A percentile compares a stretch with the other conserved stretches of the same genome.
These are phyloP conservation scores for Anoplopoma fimbria DNA, from an alignment of 2,113 vertebrate genomes.

Conservation along the genomic window DNA sequence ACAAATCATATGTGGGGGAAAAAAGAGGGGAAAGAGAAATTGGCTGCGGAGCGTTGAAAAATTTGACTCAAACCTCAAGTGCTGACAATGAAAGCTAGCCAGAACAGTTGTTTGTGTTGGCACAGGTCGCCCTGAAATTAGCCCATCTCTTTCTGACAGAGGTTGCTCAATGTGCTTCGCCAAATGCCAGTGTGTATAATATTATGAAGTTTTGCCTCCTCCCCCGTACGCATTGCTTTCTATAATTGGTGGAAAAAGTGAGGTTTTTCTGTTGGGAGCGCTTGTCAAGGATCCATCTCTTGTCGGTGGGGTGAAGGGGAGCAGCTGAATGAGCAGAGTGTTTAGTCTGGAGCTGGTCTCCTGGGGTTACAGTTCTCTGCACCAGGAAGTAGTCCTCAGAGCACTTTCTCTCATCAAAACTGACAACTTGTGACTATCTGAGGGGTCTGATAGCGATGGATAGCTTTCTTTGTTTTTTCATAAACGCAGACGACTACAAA, in stretches of 20 bases:
- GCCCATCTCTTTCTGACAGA: slow-evolving; percentile 86
- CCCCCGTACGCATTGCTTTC: slow-evolving; percentile 70
- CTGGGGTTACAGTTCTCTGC: slow-evolving; percentile 86
- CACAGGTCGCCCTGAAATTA: slow-evolving; percentile 86
- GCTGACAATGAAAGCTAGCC: slow-evolving; percentile 86
- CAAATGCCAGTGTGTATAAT: slow-evolving; percentile 86
- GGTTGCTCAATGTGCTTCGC: slow-evolving; percentile 81
- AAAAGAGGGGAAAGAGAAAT: slow-evolving; percentile 74
- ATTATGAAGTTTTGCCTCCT: slow-evolving; percentile 81
- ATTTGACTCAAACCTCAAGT: slow-evolving; percentile 84
- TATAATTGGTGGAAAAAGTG: slow-evolving; percentile 92
- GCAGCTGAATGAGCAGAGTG: slow-evolving; percentile 91
- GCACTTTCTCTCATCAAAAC: slow-evolving; percentile 57
- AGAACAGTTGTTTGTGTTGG: slow-evolving; percentile 92
- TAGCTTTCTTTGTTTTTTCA: slow-evolving; percentile 40
- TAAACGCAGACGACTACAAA: slow-evolving; percentile 6
- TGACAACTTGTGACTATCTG: slow-evolving; percentile 29
- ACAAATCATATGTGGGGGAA: slow-evolving; percentile 72
- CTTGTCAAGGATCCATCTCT: slow-evolving; percentile 87
- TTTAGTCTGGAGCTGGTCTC: slow-evolving; percentile 95
- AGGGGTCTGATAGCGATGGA: slow-evolving; percentile 44
- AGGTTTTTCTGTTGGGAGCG: slow-evolving; percentile 83
- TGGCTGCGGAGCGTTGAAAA: slow-evolving; percentile 76
- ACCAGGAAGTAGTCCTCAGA: slow-evolving; percentile 85
- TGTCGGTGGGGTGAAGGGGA: slow-evolving; percentile 89